Percentiles rank a stretch among this genome's conserved stretches.
Conservation (phyloP, 2,797 vertebrate species). For the Neopelma chrysocephalum region DNA sequence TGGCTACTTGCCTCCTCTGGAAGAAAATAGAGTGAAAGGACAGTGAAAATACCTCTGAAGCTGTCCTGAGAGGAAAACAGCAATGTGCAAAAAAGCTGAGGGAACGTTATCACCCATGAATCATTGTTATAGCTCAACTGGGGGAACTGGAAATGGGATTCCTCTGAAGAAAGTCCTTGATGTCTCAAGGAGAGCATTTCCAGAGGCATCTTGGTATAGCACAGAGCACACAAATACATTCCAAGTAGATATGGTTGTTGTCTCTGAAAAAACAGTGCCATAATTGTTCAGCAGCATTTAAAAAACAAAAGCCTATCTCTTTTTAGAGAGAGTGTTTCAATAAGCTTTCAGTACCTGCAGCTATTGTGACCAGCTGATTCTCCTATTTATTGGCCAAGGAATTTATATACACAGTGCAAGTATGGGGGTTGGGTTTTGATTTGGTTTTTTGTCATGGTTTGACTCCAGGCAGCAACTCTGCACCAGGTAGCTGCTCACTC, state of each 20-base stretch:
- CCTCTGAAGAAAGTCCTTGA: not conserved
- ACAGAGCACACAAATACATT: not conserved
- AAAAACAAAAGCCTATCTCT: not conserved
- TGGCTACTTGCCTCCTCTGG: not conserved
- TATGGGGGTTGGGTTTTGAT: not conserved
- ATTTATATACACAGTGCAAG: not conserved
- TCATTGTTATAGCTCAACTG: not conserved
- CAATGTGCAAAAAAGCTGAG: not conserved
- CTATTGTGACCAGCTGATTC: not conserved
- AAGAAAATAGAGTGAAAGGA: not conserved
- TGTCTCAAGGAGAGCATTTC: not conserved
- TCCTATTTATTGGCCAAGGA: not conserved
- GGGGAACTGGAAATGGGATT: not conserved
- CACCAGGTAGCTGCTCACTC: not conserved
- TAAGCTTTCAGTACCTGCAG: not conserved
- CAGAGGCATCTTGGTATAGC: not conserved
- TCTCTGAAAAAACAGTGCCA: not conserved
- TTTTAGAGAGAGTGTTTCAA: not conserved
- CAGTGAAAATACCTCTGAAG: not conserved
- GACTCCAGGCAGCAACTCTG: not conserved
- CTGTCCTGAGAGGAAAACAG: not conserved
- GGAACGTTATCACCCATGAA: not conserved
- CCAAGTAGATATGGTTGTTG: not conserved
- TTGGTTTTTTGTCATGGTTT: not conserved
- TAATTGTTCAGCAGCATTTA: not conserved